Conservation (phyloP, 2,797 vertebrate species). For the Amblyopsis hoosieri region DNA sequence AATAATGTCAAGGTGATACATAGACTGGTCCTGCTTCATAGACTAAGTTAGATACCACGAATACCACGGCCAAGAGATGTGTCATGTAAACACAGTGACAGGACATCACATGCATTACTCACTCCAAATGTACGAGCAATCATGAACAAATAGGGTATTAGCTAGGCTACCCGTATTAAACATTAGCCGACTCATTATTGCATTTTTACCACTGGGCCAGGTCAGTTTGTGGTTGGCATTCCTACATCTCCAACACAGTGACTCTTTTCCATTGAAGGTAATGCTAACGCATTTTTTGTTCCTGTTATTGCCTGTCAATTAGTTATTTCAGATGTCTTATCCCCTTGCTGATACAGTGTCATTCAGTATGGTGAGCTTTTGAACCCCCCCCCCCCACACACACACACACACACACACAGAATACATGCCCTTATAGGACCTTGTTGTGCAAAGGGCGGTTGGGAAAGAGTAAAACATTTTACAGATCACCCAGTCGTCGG, state of each 20-base stretch:
- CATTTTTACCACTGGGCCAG: slow-evolving; percentile 28
- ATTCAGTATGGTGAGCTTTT: slow-evolving; percentile 21
- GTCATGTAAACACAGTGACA: slow-evolving; percentile 13
- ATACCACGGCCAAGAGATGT: slow-evolving; percentile 1
- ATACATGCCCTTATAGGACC: slow-evolving; percentile 71
- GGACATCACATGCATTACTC: slow-evolving; percentile 1
- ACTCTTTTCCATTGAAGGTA: not conserved
- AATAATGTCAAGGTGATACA: slow-evolving; percentile 14
- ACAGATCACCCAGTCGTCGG: slow-evolving; percentile 60
- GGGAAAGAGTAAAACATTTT: slow-evolving; percentile 71
- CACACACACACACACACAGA: slow-evolving; percentile 24
- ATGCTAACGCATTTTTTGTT: too few species aligned
- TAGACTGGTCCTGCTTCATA: not conserved
- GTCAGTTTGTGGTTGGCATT: slow-evolving; percentile 49
- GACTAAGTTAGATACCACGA: slow-evolving; percentile 8
- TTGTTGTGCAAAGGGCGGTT: slow-evolving; percentile 66
- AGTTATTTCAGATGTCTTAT: slow-evolving; percentile 13
- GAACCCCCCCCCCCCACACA: slow-evolving; percentile 11
- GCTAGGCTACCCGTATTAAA: slow-evolving; percentile 12
- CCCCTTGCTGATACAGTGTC: slow-evolving; percentile 20
- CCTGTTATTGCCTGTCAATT: too few species aligned
- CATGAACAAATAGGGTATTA: slow-evolving; percentile 12
- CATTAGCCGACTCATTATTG: slow-evolving; percentile 29
- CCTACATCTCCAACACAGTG: slow-evolving; percentile 23
- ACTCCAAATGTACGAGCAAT: slow-evolving; percentile 11